These are phyloP conservation scores for Helogale parvula DNA, from an alignment of 2,113 vertebrate species.

Conservation along the genomic window DNA sequence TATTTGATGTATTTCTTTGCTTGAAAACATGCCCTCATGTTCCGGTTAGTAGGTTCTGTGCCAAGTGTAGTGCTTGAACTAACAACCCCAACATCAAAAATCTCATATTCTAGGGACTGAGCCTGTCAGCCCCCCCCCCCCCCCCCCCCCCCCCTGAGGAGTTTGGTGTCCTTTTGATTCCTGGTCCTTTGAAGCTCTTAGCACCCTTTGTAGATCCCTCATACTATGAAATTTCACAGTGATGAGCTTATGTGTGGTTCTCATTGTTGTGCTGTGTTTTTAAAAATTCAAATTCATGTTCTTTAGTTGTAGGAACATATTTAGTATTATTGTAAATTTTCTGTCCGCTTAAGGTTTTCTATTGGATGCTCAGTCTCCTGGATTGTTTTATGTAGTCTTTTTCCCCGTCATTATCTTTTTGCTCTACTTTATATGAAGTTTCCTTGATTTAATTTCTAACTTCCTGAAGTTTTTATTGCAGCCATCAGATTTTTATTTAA, in stretches of 20 bases:
- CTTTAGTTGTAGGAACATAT: background rate
- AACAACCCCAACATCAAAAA: background rate
- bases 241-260: background rate
- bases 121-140: background rate
- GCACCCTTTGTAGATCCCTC: background rate
- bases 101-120: background rate
- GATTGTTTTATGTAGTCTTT: background rate
- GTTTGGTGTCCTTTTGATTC: constrained; percentile 1
- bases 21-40: background rate
- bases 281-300: background rate
- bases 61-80: background rate
- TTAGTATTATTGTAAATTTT: background rate
- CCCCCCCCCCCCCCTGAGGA: background rate
- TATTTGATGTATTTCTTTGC: background rate
- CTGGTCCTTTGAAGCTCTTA: background rate
- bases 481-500: too few relatives aligned
- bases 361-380: background rate
- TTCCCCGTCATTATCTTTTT: background rate
- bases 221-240: background rate
- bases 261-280: background rate
- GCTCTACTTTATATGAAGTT: background rate
- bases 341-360: background rate
- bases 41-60: background rate
- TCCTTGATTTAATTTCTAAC: background rate
- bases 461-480: background rate